A percentile compares a stretch with the other conserved stretches of the same genome.
phyloP scores from a whole-genome alignment of 2,888 invertebrate genomes.

The Alviniconcha strummeri region DNA sequence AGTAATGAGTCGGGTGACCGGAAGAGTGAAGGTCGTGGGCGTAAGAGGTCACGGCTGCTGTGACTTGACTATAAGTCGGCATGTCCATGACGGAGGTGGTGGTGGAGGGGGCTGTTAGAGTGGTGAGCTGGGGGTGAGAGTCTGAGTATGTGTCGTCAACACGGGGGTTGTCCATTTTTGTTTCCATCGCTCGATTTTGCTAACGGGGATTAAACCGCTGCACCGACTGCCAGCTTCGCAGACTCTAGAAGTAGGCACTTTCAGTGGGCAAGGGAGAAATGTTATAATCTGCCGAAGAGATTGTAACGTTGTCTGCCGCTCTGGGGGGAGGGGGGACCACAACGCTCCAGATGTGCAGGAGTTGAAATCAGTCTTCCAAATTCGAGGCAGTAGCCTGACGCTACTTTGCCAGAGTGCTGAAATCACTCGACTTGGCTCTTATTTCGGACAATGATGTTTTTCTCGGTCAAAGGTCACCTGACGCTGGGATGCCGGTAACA shows the following conservation, averaged over 20 bases:
- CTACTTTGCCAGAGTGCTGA: too few species aligned
- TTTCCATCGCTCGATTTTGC: slow-evolving; percentile 1
- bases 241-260: not conserved
- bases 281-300: not conserved
- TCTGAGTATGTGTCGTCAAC: slow-evolving; percentile 18
- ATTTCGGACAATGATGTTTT: too few species aligned
- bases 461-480: too few species aligned
- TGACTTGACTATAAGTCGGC: slow-evolving; percentile 18
- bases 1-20: slow-evolving; percentile 20
- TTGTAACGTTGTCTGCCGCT: not conserved
- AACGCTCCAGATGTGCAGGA: not conserved
- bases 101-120: slow-evolving; percentile 30
- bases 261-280: not conserved
- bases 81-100: slow-evolving; percentile 22
- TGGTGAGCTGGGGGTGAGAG: slow-evolving; percentile 23
- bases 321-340: not conserved
- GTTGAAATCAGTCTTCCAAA: not conserved
- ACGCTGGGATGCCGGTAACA: too few species aligned
- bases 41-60: slow-evolving; percentile 28
- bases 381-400: too few species aligned
- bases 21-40: slow-evolving; percentile 31
- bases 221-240: too few species aligned
- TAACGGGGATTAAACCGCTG: too few species aligned
- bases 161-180: slow-evolving; percentile 12
- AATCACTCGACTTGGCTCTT: too few species aligned